phyloP scores from a whole-genome alignment of 2,888 invertebrate genomes.

The Nebria brevicollis region DNA sequence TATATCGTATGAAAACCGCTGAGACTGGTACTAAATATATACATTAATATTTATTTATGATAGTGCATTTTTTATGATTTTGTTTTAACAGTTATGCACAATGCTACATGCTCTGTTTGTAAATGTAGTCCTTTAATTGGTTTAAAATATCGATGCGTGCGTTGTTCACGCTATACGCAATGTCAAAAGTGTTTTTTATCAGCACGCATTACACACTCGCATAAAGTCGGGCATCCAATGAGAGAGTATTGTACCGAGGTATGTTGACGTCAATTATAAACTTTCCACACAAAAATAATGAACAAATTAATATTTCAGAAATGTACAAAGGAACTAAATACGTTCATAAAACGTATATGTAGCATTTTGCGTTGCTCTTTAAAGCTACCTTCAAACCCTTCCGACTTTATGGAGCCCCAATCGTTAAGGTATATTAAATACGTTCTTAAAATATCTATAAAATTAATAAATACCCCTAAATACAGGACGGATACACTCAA shows the following conservation, averaged over 20 bases:
- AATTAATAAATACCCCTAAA: conserved; percentile 23
- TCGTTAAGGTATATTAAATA: conserved; percentile 61
- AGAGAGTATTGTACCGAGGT: conserved; percentile 71
- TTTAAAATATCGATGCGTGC: conserved; percentile 71
- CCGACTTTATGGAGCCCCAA: conserved; percentile 54
- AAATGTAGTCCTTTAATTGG: conserved; percentile 69
- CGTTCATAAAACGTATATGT: conserved; percentile 56
- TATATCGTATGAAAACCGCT: conserved; percentile 70
- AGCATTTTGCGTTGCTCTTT: conserved; percentile 55
- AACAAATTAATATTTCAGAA: conserved; percentile 48
- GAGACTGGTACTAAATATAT: conserved; percentile 64
- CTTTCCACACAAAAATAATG: background rate
- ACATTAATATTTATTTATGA: conserved; percentile 6
- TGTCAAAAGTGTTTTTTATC: conserved; percentile 76
- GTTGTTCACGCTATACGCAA: conserved; percentile 73
- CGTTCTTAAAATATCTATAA: background rate
- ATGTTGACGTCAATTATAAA: conserved; percentile 41
- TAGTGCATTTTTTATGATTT: background rate
- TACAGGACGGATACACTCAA: conserved; percentile 53
- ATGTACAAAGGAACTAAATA: conserved; percentile 50
- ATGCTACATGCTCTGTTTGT: conserved; percentile 71
- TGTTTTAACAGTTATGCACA: conserved; percentile 64
- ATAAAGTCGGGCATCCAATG: conserved; percentile 74
- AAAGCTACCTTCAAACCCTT: conserved; percentile 48
- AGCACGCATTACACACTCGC: conserved; percentile 69